Conservation (phyloP, 2,888 invertebrate genomes). For the Apomyelois bistriatella region DNA sequence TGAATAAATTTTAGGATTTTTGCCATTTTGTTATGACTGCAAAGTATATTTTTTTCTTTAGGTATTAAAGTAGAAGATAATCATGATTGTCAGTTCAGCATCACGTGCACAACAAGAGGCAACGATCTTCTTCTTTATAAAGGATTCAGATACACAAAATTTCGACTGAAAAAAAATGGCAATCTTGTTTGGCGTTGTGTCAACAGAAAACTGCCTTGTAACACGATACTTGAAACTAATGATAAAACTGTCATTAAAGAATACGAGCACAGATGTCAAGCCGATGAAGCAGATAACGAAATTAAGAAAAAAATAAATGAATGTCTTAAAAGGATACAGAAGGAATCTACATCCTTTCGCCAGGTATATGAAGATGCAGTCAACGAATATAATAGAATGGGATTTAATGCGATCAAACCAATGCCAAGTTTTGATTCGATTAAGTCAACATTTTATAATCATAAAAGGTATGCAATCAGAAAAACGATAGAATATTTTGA, state of each 20-base stretch:
- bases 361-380: constrained; percentile 1
- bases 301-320: constrained; percentile 1
- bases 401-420: neutral
- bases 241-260: neutral
- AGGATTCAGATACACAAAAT: constrained; percentile 3
- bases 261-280: neutral
- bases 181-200: neutral
- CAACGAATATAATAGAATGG: neutral
- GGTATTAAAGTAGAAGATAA: no score
- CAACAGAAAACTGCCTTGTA: neutral
- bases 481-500: neutral
- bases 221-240: neutral
- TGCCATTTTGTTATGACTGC: no score
- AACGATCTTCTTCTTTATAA: constrained; percentile 1
- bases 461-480: neutral
- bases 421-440: constrained; percentile 1
- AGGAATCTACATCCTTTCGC: neutral
- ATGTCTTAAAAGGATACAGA: neutral
- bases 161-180: neutral
- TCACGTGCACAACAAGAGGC: neutral
- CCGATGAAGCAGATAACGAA: constrained; percentile 6
- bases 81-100: neutral
- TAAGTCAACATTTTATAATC: constrained; percentile 1
- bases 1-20: no score
- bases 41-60: no score